Evolutionary conservation across 2,797 vertebrate genomes (phyloP), one percentile per base, ranked within the genome.

Genomic region (Poeciliopsis infans): DNA sequence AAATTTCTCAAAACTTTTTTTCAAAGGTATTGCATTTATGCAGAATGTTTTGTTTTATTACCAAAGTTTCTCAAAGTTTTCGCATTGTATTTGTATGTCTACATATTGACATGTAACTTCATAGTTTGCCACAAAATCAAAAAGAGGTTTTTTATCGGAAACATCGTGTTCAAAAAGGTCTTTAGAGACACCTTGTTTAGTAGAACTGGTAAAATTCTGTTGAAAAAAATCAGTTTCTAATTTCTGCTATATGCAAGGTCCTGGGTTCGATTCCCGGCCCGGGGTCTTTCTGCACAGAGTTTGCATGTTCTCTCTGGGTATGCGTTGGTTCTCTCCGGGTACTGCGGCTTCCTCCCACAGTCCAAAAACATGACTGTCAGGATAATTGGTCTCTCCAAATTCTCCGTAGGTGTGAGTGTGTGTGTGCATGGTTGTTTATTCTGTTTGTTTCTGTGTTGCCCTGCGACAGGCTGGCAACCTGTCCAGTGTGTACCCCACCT

Each of bases 1-100:
- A 47, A 57, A 55, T 77, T 76, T 55, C 69, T 47, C 31, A 55
- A n/a, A 41, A 83, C 73, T 15, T 13, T 55, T 15, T 39, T 36
- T 7, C 51, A 70, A 70, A 69, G 11, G 41, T 46, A 46, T 39
- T 23, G 2, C 36, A 41, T 68, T 68, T 68, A 68, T 11, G 28
- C 20, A 53, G 68, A 73, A 16, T 39, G 12, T 41, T 70, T 79
- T 16, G 2, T 66, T 55, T 16, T 45, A 36, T 68, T 33, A 25
- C 15, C 2, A 51, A 33, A 55, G 51, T 43, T 71, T 43, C 59
- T 55, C 6, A 33, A 55, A 45, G 6, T 31, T 49, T 71, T 61
- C 7, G 12, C 10, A 59, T 46, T 41, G 57, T 5, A 68, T 20
- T 7, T 31, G 20, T 5, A 13, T 41, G 5, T 28, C 71, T 75